Evolutionary conservation across 1,140 invertebrate species (phyloP), one percentile per base, ranked within the genome.

Genomic region (Augochlora pura): DNA sequence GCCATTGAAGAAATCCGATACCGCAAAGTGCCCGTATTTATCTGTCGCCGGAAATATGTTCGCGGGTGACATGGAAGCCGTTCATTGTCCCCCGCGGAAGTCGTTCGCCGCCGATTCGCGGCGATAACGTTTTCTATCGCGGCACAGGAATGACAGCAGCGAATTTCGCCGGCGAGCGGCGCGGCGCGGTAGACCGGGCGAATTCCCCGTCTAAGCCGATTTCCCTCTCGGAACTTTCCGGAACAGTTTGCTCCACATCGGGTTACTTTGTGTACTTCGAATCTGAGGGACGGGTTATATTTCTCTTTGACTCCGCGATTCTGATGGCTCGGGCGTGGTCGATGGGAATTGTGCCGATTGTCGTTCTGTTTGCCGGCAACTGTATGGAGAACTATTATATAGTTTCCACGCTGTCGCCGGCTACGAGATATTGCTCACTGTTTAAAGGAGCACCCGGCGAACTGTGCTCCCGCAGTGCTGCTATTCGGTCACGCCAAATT

Each of bases 21-120:
- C 38, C 64, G 23, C 52, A 42, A 67, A 68, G n/a, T 76, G 67
- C 64, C 18, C 10, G 64, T 76, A 68, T 76, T 68, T 76, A 57
- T 76, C 52, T 59, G 23, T n/a, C 52, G 54, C 23, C 52, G 63
- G 25, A 57, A 59, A 59, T 52, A 64, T 16, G 63, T 66, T 18
- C 38, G 1, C 57, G 7, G 10, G 39, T 62, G 39, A 49, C 63
- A 73, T 32, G 14, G 39, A 21, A 63, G 16, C 21, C 16, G 27
- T 25, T 63, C 8, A 23, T 18, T 9, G 25, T 12, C 39, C 7
- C 25, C 7, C 25, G 1, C 2, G 16, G 16, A 21, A 52, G 10
- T 68, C 42, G 46, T 38, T 38, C 18, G 10, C 8, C 9, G 12
- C 27, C 23, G 23, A 21, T 9, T 57, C 18, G 8, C 1, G 23